These are phyloP conservation scores for Prenolepis imparis DNA, from an alignment of 2,888 invertebrate genomes.

Conservation along the genomic window DNA sequence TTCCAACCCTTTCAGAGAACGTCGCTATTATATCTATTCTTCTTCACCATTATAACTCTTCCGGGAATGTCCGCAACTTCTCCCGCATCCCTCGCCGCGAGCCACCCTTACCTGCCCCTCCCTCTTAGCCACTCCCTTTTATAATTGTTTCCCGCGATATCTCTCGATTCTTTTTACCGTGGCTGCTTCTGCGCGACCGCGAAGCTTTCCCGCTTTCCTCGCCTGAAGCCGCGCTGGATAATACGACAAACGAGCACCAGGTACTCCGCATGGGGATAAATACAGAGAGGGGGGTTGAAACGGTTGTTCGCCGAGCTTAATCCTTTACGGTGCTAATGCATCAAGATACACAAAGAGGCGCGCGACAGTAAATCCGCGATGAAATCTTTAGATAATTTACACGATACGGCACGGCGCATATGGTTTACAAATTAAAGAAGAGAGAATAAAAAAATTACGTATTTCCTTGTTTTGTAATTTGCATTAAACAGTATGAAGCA, in stretches of 20 bases:
- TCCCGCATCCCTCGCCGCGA: conserved; percentile 19
- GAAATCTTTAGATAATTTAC: conserved; percentile 41
- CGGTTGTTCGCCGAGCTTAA: conserved; percentile 39
- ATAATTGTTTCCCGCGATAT: conserved; percentile 72
- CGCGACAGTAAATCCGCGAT: conserved; percentile 26
- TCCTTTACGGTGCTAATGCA: conserved; percentile 37
- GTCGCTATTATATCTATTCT: conserved; percentile 76
- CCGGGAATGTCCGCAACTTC: conserved; percentile 64
- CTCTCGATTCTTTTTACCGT: conserved; percentile 57
- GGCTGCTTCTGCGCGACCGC: conserved; percentile 24
- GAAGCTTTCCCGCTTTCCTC: background rate
- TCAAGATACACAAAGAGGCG: conserved; percentile 27
- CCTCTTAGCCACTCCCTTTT: conserved; percentile 22
- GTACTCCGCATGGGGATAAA: conserved; percentile 21
- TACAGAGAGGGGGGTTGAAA: conserved; percentile 8
- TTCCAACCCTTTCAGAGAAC: conserved; percentile 53
- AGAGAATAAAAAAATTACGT: background rate
- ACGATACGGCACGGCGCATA: background rate
- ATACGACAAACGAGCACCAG: conserved; percentile 43
- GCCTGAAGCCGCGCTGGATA: background rate
- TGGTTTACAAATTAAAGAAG: background rate
- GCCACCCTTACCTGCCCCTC: background rate
- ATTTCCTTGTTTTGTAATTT: background rate
- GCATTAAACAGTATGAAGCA: background rate
- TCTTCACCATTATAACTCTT: conserved; percentile 74